Evolutionary conservation across 2,888 invertebrate genomes (phyloP), one percentile per base, ranked within the genome.

Genomic region (Campopleginae sp.): DNA sequence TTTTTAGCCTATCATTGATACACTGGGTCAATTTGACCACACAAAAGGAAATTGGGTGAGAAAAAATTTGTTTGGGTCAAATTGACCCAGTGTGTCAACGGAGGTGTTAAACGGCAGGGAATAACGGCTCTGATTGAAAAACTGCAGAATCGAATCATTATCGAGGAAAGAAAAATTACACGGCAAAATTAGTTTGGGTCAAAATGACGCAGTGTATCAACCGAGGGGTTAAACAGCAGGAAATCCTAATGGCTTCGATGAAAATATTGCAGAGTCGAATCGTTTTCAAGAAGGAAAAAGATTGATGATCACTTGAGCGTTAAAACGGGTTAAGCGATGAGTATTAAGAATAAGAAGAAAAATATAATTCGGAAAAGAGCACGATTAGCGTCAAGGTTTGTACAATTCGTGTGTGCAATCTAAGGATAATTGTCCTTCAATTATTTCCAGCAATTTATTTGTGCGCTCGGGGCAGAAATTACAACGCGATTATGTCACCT

Each of bases 341-440:
- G 58, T 58, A 14, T 38, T 38, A 65, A 65, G 10, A 2, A 65
- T 19, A n/a, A n/a, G 14, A 38, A 8, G n/a, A 65, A 33, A 33
- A 38, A n/a, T 65, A n/a, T 19, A n/a, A 48, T 70, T 51, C n/a
- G 48, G 78, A 68, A 61, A 80, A 58, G n/a, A n/a, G 7, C 12
- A 70, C 48, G 70, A 76, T 75, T 63, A 42, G 71, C 8, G 48
- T 27, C 48, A 54, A 65, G 79, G 63, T 66, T 65, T 61, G 65
- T 42, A 79, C 42, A 61, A 48, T 76, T 44, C 23, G 38, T 61
- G 80, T 48, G 76, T 51, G 19, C 48, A 42, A 14, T 14, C 44
- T 38, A 27, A 14, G 51, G 46, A 79, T 77, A 81, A 82, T 79
- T 75, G 82, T 85, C 81, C 79, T 85, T 82, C 79, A 68, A 79